Evolutionary conservation across 2,888 invertebrate species (phyloP), one percentile per base, ranked within the genome.

Genomic region (Latrodectus hesperus): DNA sequence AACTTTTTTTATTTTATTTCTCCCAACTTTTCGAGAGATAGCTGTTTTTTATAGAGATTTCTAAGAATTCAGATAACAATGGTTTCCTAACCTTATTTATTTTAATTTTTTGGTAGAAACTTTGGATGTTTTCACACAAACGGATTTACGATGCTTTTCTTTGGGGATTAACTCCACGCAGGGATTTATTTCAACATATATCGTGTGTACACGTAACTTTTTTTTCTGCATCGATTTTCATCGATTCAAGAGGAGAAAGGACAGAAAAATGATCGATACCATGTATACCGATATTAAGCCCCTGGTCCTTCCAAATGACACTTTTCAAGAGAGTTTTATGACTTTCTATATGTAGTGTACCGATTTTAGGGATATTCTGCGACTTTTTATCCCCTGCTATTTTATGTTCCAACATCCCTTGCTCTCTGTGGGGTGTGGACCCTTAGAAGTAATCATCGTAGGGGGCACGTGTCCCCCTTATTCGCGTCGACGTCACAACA

Each of bases 311-410:
- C 81, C 86, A 81, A 87, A 87, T 87, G 86, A 87, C 76, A 81
- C 86, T 81, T 60, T 86, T 80, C 80, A 86, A 75, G 75, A 71
- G 17, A 64, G 52, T 22, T 87, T 87, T 87, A 87, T 87, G 86
- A 87, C 86, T 87, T 86, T 86, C 85, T 80, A 75, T 70, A 78
- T 78, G 80, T 80, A 86, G 79, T 76, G 68, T 65, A 74, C 85
- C 75, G 75, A 71, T 55, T 71, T 79, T 86, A 51, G 65, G 86
- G 81, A 81, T 87, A 77, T 87, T 73, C 55, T 64, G 26, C 26
- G 64, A 68, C 26, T 74, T 72, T 80, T 83, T 77, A 77, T n/a
- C 72, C 67, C 60, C 70, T 68, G 60, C 80, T 64, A 75, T 87
- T 87, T 81, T 81, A 87, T 87, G 80, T 86, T 87, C 38, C 22